Evolutionary conservation across 2,888 invertebrate genomes (phyloP).

Genomic region (Resseliella maxima): DNA sequence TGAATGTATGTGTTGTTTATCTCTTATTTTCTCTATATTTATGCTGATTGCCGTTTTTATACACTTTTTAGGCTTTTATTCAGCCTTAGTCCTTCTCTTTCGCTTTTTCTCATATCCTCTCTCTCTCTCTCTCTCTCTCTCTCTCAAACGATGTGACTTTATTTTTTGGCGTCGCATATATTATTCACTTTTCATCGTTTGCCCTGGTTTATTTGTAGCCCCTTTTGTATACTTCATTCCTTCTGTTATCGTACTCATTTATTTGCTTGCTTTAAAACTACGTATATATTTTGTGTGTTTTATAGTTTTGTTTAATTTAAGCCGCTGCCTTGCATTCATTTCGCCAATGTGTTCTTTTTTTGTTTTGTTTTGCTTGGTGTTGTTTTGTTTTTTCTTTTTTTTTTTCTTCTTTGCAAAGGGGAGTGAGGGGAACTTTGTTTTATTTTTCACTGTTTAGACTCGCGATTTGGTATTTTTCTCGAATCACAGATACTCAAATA

Average conservation of each 20-base stretch:
- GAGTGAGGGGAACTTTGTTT: too few species aligned
- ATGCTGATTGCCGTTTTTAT: constrained; percentile 23
- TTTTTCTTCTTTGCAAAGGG: too few species aligned
- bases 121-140: too few species aligned
- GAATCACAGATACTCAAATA: constrained; percentile 3
- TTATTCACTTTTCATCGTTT: constrained; percentile 31
- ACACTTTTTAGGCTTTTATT: constrained; percentile 29
- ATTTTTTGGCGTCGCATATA: constrained; percentile 48
- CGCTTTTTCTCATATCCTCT: too few species aligned
- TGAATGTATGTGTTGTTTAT: not conserved
- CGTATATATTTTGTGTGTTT: not conserved
- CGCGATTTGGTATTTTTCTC: constrained; percentile 18
- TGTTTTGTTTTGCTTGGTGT: not conserved
- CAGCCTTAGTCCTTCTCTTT: not conserved
- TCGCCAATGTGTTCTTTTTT: too few species aligned
- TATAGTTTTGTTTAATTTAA: not conserved
- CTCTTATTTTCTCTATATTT: constrained; percentile 32
- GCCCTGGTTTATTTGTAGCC: constrained; percentile 37
- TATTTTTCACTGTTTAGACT: not conserved
- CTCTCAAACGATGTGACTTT: constrained; percentile 16
- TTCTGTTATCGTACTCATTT: not conserved
- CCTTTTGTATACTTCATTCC: not conserved
- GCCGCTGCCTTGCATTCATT: not conserved
- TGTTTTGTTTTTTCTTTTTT: not conserved
- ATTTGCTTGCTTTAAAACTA: not conserved